Base-by-base conservation (phyloP, 2,888 invertebrate genomes). In the Pammene aurita region DNA sequence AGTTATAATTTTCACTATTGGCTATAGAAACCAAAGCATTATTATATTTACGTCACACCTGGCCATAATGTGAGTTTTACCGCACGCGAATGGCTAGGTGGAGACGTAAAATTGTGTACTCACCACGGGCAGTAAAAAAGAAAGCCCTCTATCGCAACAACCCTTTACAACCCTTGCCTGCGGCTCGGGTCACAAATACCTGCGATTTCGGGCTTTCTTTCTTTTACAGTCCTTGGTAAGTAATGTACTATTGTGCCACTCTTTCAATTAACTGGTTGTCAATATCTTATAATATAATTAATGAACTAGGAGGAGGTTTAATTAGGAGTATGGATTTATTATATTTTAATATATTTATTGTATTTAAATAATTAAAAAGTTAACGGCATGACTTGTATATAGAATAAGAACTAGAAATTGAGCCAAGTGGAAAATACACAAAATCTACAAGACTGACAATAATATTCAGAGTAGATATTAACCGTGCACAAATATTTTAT, bases 391-490 rank as follows among this genome's bases (percentile, higher is more conserved):
- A 88, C 83, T 90, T 87, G 85, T 89, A 88, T 85, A 80, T 89
- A 90, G 76, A 75, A 78, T 83, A 89, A 86, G 87, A 78, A 84
- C 82, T 81, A 81, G 76, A 86, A 84, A 86, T 88, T 88, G 90
- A 92, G 91, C 90, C 90, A 90, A 90, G 87, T 84, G 80, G 81
- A 84, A 84, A 84, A 84, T 78, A 86, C 86, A 87, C 87, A 90
- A 88, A 91, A 90, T 90, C 88, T 91, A 89, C 90, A 92, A 92
- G 92, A 92, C 92, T 92, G 92, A 92, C 88, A 88, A 89, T 90
- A 92, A 92, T 91, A 91, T 90, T 92, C 91, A 91, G 88, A 92
- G 86, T 90, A 91, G 91, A 88, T 89, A 86, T 84, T 89, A 90
- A 89, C 82, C 75, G 76, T 85, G 91, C 90, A 91, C 91, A 92